A percentile compares a stretch with the other conserved stretches of the same genome.
Evolutionary conservation across 1,140 invertebrate genomes (phyloP).

Genomic region (Plutomurus gul): DNA sequence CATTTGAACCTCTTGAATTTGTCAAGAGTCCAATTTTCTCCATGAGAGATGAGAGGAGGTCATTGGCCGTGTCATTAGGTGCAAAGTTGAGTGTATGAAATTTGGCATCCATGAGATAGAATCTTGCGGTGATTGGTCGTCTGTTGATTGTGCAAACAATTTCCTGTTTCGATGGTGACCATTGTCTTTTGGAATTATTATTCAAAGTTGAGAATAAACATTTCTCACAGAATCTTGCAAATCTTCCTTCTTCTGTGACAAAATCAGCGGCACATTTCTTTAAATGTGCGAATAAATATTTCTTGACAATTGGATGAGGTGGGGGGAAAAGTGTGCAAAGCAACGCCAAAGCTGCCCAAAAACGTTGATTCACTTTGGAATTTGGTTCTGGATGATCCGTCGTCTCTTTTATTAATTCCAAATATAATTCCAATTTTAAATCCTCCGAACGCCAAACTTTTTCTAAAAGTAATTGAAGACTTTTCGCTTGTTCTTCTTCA

Average conservation of each 20-base stretch:
- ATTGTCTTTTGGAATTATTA: neutral
- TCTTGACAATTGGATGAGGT: constrained; percentile 77
- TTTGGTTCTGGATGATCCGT: constrained; percentile 91
- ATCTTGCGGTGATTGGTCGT: constrained; percentile 76
- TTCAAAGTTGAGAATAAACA: constrained; percentile 60
- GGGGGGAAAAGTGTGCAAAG: constrained; percentile 86
- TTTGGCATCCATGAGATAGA: constrained; percentile 92
- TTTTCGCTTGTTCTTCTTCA: constrained; percentile 84
- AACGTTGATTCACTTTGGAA: constrained; percentile 80
- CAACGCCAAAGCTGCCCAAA: constrained; percentile 90
- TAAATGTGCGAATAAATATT: constrained; percentile 88
- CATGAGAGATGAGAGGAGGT: constrained; percentile 86
- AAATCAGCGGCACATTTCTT: constrained; percentile 85
- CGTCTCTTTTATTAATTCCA: constrained; percentile 92
- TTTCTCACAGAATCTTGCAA: constrained; percentile 90
- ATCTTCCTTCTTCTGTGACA: constrained; percentile 91
- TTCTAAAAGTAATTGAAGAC: constrained; percentile 87
- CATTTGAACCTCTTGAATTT: constrained; percentile 74
- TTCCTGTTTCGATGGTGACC: constrained; percentile 75
- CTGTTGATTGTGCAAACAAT: constrained; percentile 80
- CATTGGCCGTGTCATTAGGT: constrained; percentile 87
- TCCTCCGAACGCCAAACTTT: constrained; percentile 86
- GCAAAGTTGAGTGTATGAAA: constrained; percentile 94
- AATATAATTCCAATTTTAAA: constrained; percentile 85
- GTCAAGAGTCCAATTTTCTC: constrained; percentile 87